Conservation (phyloP, 2,113 vertebrate species). For the Pluvialis apricaria region DNA sequence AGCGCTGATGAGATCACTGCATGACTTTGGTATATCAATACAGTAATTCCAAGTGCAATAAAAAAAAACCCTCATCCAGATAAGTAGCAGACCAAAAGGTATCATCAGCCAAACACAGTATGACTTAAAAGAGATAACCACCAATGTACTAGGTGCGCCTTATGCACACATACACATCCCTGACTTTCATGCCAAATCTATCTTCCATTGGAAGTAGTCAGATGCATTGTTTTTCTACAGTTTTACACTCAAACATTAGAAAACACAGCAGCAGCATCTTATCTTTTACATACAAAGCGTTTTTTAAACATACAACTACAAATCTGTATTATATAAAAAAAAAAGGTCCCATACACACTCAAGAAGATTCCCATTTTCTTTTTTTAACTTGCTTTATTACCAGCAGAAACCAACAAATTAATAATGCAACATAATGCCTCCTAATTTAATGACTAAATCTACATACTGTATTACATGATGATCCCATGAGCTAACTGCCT, state of each 20-base stretch:
- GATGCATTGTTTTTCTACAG: not conserved
- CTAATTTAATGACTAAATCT: not conserved
- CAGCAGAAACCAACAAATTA: not conserved
- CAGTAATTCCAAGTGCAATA: not conserved
- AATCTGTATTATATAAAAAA: not conserved
- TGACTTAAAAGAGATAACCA: not conserved
- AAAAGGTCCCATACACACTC: not conserved
- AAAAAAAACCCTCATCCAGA: not conserved
- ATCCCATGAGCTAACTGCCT: not conserved
- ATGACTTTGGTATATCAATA: fast-evolving
- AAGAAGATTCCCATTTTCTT: not conserved
- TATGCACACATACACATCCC: too few species aligned
- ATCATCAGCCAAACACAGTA: not conserved
- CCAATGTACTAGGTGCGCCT: not conserved
- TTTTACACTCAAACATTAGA: not conserved
- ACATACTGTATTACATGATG: not conserved
- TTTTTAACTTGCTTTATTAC: not conserved
- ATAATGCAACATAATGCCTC: not conserved
- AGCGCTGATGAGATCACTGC: not conserved
- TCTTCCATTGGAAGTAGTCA: not conserved
- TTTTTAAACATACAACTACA: not conserved
- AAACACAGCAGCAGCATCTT: not conserved
- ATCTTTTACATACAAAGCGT: not conserved
- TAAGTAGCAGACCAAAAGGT: not conserved
- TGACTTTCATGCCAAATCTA: not conserved